Evolutionary conservation across 1,140 invertebrate genomes (phyloP).

Genomic region (Holotrichia oblita): DNA sequence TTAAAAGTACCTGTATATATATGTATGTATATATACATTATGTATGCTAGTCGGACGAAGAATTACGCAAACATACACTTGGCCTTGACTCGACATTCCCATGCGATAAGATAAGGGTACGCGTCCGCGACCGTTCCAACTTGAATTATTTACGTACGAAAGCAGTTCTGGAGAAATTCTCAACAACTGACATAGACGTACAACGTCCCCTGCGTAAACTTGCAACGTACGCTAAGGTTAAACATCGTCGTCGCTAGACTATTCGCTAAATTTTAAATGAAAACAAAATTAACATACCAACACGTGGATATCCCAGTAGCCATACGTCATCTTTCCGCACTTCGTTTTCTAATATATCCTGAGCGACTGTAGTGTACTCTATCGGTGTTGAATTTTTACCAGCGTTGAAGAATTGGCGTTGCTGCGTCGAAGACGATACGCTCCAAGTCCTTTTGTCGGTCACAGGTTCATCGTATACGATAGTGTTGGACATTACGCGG

Average conservation of each 20-base stretch:
- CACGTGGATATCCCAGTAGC: conserved; percentile 82
- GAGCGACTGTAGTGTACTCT: conserved; percentile 56
- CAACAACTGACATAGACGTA: not conserved
- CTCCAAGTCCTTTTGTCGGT: not conserved
- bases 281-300: conserved; percentile 65
- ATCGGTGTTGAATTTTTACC: not conserved
- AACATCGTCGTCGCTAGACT: not conserved
- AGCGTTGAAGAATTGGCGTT: not conserved
- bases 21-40: too few relatives aligned
- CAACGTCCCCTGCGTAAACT: not conserved
- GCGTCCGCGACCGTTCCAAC: not conserved
- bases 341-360: conserved; percentile 72
- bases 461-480: not conserved
- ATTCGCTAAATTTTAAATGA: not conserved
- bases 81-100: conserved; percentile 23
- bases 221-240: not conserved
- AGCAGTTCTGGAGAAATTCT: conserved; percentile 16
- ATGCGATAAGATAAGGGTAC: conserved; percentile 2
- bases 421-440: not conserved
- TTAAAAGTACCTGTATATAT: not conserved
- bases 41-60: not conserved
- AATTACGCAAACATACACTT: conserved; percentile 23
- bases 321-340: conserved; percentile 77
- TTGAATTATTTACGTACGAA: conserved; percentile 31
- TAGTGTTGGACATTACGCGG: not conserved